A percentile compares a stretch with the other conserved stretches of the same genome.
Conservation (phyloP, 2,888 invertebrate species). For the Leucophenga maculata region DNA sequence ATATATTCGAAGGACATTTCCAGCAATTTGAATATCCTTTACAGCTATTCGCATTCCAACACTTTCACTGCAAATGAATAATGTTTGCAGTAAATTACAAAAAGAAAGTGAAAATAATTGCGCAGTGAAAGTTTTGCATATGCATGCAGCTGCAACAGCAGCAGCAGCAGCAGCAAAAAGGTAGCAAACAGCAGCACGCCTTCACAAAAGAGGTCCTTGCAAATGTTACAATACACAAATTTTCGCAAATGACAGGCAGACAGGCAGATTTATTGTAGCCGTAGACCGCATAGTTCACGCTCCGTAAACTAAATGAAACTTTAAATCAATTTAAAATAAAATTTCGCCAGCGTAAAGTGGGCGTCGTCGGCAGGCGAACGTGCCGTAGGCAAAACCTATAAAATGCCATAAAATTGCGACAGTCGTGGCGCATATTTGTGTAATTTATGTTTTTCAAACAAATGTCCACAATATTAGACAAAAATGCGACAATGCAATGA, state of each 20-base stretch:
- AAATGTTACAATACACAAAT: conserved; percentile 12
- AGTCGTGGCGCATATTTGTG: background rate
- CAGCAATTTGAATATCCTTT: too few relatives aligned
- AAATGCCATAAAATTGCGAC: conserved; percentile 19
- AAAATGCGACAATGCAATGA: too few relatives aligned
- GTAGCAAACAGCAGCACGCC: too few relatives aligned
- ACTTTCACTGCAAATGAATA: conserved; percentile 47
- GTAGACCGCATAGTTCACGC: conserved; percentile 39
- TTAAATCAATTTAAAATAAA: conserved; percentile 59
- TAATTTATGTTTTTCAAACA: conserved; percentile 22
- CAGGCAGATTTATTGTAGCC: conserved; percentile 48
- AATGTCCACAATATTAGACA: background rate
- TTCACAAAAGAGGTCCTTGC: too few relatives aligned
- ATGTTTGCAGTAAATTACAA: conserved; percentile 38
- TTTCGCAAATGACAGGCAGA: conserved; percentile 6
- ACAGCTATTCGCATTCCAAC: conserved; percentile 3
- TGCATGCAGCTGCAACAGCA: background rate
- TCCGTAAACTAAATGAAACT: conserved; percentile 43
- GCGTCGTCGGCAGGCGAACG: too few relatives aligned
- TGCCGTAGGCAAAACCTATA: background rate
- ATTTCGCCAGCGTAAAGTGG: too few relatives aligned
- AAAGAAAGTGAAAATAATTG: conserved; percentile 57
- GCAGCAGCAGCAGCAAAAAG: background rate
- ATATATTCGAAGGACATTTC: too few relatives aligned
- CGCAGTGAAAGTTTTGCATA: conserved; percentile 28